phyloP scores from a whole-genome alignment of 2,113 vertebrate genomes.

The Crotalus viridis region DNA sequence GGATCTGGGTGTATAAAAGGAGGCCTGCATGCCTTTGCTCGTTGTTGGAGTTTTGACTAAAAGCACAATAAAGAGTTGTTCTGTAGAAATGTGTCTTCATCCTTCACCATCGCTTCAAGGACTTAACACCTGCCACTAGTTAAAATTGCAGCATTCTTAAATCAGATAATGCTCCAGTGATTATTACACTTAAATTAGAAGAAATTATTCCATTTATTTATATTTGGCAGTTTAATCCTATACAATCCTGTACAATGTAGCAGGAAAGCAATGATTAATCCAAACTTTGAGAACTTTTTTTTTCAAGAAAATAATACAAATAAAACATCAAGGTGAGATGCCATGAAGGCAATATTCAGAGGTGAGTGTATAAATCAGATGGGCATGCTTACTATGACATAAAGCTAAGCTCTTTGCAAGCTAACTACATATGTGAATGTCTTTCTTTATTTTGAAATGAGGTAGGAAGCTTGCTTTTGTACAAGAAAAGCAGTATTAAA shows the following conservation, averaged over 20 bases:
- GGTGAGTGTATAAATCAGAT: background rate
- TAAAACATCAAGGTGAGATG: background rate
- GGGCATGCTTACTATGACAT: background rate
- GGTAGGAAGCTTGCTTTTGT: background rate
- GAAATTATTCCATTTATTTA: background rate
- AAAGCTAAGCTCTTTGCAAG: background rate
- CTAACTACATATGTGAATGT: background rate
- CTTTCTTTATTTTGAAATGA: background rate
- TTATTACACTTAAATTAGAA: background rate
- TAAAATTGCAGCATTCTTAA: background rate
- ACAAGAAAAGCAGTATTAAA: background rate
- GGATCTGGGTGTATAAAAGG: too few relatives aligned
- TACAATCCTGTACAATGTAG: background rate
- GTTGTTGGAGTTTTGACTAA: too few relatives aligned
- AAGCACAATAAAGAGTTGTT: too few relatives aligned
- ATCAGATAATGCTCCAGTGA: background rate
- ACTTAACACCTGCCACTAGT: background rate
- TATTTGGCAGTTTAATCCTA: background rate
- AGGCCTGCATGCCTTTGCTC: too few relatives aligned
- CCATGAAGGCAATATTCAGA: background rate
- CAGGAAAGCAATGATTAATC: background rate
- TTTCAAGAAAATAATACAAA: background rate
- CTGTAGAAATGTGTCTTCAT: too few relatives aligned
- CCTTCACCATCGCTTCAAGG: too few relatives aligned
- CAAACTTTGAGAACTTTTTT: background rate